Evolutionary conservation across 2,888 invertebrate species (phyloP).

Genomic region (Pollenia amentaria): DNA sequence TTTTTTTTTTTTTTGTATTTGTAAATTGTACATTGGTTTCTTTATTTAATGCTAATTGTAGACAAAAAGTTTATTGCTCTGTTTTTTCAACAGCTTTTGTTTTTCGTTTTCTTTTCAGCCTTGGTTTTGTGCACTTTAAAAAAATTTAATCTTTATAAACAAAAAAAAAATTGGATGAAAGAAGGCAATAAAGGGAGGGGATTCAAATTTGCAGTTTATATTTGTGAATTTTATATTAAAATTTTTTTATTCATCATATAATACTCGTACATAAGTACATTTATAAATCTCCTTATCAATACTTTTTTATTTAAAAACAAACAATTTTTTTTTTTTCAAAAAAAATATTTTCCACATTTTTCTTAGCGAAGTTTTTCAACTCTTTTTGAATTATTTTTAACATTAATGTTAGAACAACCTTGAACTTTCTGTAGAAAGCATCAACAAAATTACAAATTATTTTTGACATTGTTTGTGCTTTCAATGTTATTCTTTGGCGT

Average conservation of each 20-base stretch:
- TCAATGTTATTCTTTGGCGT: no score
- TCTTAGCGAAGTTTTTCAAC: no score
- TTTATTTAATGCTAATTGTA: constrained; percentile 59
- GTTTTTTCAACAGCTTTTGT: constrained; percentile 25
- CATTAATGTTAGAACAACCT: no score
- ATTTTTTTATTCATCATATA: background rate
- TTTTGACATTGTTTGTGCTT: no score
- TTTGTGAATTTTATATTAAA: constrained; percentile 1
- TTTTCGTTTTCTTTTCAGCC: constrained; percentile 25
- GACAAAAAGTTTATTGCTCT: constrained; percentile 73
- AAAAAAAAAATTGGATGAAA: background rate
- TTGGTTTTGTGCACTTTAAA: background rate
- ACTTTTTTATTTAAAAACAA: no score
- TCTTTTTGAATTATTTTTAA: no score
- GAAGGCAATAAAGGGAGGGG: background rate
- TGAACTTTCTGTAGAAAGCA: no score
- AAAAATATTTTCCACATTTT: no score
- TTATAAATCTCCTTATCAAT: background rate
- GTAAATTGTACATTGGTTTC: constrained; percentile 1
- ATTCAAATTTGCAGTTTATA: background rate
- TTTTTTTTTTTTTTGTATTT: background rate
- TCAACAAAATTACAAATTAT: no score
- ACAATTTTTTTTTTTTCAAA: no score
- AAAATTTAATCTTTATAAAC: constrained; percentile 14
- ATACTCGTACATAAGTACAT: background rate